A percentile compares a stretch with the other conserved stretches of the same genome.
Conservation (phyloP, 2,888 invertebrate species). For the Melanophora roralis region DNA sequence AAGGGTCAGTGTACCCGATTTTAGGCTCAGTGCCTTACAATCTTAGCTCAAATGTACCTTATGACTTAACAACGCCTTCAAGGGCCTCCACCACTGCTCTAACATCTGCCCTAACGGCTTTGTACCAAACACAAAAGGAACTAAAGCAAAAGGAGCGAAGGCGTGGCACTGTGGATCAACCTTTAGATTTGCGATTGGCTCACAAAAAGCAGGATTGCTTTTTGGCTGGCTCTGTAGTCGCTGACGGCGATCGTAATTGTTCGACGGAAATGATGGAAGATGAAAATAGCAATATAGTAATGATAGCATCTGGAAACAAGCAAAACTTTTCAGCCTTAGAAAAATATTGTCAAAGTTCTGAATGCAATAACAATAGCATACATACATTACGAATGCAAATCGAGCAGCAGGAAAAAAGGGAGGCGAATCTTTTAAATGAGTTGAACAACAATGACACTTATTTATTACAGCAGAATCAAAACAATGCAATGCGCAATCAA, state of each 20-base stretch:
- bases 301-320: constrained; percentile 63
- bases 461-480: constrained; percentile 47
- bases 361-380: constrained; percentile 52
- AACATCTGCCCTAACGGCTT: constrained; percentile 69
- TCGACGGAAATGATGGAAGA: constrained; percentile 80
- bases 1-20: constrained; percentile 85
- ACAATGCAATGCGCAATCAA: constrained; percentile 43
- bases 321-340: constrained; percentile 59
- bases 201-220: constrained; percentile 83
- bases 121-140: constrained; percentile 67
- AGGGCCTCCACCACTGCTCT: constrained; percentile 70
- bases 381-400: constrained; percentile 22
- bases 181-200: constrained; percentile 91
- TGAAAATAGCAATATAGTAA: constrained; percentile 90
- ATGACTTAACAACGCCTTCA: constrained; percentile 80
- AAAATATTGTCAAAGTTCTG: constrained; percentile 48
- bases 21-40: constrained; percentile 79
- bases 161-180: constrained; percentile 81
- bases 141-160: constrained; percentile 70
- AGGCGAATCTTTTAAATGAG: constrained; percentile 40
- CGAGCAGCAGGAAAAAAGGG: constrained; percentile 53
- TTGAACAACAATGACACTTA: constrained; percentile 51
- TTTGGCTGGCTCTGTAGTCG: neutral
- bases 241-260: constrained; percentile 46
- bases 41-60: constrained; percentile 81